phyloP scores from a whole-genome alignment of 2,888 invertebrate species.

The Andrena hattorfiana region DNA sequence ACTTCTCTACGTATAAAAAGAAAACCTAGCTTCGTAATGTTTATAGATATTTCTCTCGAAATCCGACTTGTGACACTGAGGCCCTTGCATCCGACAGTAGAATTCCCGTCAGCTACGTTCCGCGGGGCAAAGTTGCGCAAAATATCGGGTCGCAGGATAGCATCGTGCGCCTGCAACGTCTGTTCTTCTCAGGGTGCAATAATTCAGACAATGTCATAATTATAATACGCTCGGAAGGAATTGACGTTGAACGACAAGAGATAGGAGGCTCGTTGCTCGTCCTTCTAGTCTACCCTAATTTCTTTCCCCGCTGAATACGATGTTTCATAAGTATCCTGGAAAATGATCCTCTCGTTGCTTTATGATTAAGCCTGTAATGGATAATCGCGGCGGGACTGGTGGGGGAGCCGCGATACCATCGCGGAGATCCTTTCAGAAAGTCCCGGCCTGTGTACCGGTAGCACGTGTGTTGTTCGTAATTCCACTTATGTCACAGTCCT shows the following conservation, averaged over 20 bases:
- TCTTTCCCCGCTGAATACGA: slow-evolving; percentile 13
- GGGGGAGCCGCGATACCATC: slow-evolving; percentile 37
- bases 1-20: too few relatives aligned
- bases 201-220: slow-evolving; percentile 16
- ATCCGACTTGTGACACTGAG: not conserved
- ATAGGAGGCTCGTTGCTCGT: not conserved
- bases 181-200: not conserved
- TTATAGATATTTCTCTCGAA: too few relatives aligned
- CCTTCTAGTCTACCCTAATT: slow-evolving; percentile 4
- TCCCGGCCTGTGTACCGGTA: slow-evolving; percentile 34
- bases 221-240: not conserved
- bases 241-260: slow-evolving; percentile 20
- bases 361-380: slow-evolving; percentile 53
- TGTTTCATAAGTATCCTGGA: slow-evolving; percentile 41
- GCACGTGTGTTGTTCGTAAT: slow-evolving; percentile 52
- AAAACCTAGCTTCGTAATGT: too few relatives aligned
- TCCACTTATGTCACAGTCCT: slow-evolving; percentile 53
- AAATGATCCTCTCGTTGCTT: slow-evolving; percentile 48
- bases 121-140: not conserved
- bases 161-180: not conserved
- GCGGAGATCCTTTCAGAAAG: slow-evolving; percentile 35
- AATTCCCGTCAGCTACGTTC: not conserved
- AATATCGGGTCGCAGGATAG: slow-evolving; percentile 13
- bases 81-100: not conserved
- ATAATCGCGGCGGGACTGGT: slow-evolving; percentile 35